phyloP scores from a whole-genome alignment of 2,888 invertebrate species.

The Cloeon dipterum region DNA sequence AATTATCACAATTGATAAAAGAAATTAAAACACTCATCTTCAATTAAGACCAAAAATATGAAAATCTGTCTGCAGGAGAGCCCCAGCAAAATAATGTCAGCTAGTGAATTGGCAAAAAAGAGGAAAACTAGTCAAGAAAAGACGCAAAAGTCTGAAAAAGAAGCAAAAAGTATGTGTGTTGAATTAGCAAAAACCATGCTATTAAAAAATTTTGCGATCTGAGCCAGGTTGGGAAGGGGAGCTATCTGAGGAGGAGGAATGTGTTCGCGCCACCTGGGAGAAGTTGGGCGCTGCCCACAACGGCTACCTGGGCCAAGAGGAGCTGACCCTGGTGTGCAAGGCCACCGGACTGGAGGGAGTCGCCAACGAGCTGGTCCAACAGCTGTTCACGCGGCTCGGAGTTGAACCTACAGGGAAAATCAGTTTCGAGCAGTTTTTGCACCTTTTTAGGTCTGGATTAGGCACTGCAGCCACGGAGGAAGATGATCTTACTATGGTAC shows the following conservation, averaged over 20 bases:
- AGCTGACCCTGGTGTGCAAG: constrained; percentile 37
- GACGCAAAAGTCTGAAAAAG: too few species aligned
- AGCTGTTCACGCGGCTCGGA: constrained; percentile 39
- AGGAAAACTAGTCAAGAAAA: too few species aligned
- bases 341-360: constrained; percentile 39
- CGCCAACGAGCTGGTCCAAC: constrained; percentile 32
- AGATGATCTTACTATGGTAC: not conserved
- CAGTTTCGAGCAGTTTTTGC: constrained; percentile 37
- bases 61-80: too few species aligned
- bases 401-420: constrained; percentile 36
- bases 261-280: constrained; percentile 36
- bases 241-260: constrained; percentile 23
- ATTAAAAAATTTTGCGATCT: too few species aligned
- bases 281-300: constrained; percentile 32
- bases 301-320: constrained; percentile 34
- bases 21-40: too few species aligned
- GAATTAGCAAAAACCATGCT: too few species aligned
- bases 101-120: too few species aligned
- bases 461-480: not conserved
- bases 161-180: too few species aligned
- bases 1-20: too few species aligned
- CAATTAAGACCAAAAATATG: too few species aligned
- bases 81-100: too few species aligned
- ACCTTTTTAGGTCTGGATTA: constrained; percentile 21
- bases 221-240: not conserved